phyloP scores from a whole-genome alignment of 2,113 vertebrate genomes.

The Dendropsophus ebraccatus region DNA sequence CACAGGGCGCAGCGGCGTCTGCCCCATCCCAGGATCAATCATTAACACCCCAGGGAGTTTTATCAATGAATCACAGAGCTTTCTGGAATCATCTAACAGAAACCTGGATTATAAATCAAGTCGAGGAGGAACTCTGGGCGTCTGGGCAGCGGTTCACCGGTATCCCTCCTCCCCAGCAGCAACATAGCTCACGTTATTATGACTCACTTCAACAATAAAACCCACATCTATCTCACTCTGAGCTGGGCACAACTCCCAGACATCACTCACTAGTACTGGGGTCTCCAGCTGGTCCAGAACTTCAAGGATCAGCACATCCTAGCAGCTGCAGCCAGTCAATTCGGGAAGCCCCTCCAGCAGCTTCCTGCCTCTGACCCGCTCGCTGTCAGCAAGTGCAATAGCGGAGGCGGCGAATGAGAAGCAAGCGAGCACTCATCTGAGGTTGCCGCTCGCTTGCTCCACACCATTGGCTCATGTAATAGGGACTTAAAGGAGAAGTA shows the following conservation, averaged over 20 bases:
- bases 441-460: too few relatives aligned
- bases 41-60: neutral
- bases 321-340: too few relatives aligned
- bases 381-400: too few relatives aligned
- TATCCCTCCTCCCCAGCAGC: neutral
- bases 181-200: neutral
- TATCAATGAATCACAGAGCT: conserved; percentile 29
- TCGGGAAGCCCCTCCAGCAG: too few relatives aligned
- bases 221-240: neutral
- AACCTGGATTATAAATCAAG: conserved; percentile 2
- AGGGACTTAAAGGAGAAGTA: too few relatives aligned
- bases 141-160: neutral
- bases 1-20: neutral
- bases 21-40: conserved; percentile 32
- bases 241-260: neutral
- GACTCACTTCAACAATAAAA: neutral
- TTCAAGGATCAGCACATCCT: too few relatives aligned
- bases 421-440: too few relatives aligned
- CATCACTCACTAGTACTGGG: neutral
- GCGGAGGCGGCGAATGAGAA: too few relatives aligned
- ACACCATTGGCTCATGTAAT: too few relatives aligned
- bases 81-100: neutral
- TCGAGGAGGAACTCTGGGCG: neutral
- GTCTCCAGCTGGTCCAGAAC: neutral
- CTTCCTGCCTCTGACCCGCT: too few relatives aligned